Evolutionary conservation across 2,113 vertebrate genomes (phyloP), one percentile per base, ranked within the genome.

Genomic region (Sminthopsis crassicaudata): DNA sequence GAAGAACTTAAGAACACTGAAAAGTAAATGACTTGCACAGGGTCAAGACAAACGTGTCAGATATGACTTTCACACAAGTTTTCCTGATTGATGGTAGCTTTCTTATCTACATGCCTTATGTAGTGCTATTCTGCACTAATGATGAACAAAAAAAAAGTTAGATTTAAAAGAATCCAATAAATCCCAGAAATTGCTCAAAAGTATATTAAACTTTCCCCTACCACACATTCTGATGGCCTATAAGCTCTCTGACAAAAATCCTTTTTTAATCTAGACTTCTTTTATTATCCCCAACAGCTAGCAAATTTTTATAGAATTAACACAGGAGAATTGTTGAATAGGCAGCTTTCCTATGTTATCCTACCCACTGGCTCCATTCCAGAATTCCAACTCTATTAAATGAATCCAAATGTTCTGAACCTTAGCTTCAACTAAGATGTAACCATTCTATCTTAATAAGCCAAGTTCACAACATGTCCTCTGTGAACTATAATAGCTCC

Each of bases 111-210:
- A 55, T 25, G 24, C 54, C 54, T 55, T 25, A 4, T 55, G 54
- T 23, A 55, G 53, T 24, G 19, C 24, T 22, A 55, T 55, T 91
- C 94, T 92, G 92, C 51, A 48, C 76, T 93, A 84, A 94, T 76
- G 50, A 94, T 27, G 84, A 92, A 94, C n/a, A 92, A 19, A 11
- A 96, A 92, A 19, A 11, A 96, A 95, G 54, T 23, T 36, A 89
- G 51, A 95, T 95, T 89, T n/a, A 92, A 54, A 24, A 67, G 94
- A 92, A 96, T 84, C 3, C 24, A 94, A 95, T 22, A 95, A 95
- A 53, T 60, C 88, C 89, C 60, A 91, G 36, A 94, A 91, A 57
- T 91, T 22, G 25, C 27, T 91, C n/a, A 76, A 25, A 92, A 94
- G 42, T 26, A 25, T 26, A 94, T 55, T 16, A 53, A 36, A 95